These are phyloP conservation scores for Smittia aterrima DNA, from an alignment of 2,888 invertebrate genomes.

Conservation along the genomic window DNA sequence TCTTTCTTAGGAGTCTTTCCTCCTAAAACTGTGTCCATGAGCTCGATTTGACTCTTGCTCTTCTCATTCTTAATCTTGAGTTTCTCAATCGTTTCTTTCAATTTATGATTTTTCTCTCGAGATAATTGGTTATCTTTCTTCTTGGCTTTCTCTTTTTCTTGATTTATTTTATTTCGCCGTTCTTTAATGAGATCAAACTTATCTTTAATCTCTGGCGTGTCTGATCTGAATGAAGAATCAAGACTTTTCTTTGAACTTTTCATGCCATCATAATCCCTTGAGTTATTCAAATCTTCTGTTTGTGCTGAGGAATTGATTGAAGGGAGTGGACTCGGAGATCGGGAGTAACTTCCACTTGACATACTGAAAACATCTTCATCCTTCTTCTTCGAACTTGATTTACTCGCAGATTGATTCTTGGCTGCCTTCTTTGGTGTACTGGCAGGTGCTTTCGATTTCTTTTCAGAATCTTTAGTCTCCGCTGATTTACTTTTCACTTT, in stretches of 20 bases:
- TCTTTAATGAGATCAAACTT: conserved; percentile 65
- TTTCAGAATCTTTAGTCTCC: conserved; percentile 43
- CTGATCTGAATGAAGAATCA: conserved; percentile 38
- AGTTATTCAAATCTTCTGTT: conserved; percentile 42
- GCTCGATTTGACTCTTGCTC: conserved; percentile 42
- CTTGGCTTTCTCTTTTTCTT: conserved; percentile 30
- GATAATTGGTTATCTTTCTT: conserved; percentile 25
- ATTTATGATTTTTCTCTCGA: conserved; percentile 56
- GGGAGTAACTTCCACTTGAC: conserved; percentile 47
- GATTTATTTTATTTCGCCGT: conserved; percentile 55
- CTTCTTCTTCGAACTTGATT: conserved; percentile 44
- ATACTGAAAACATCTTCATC: conserved; percentile 48
- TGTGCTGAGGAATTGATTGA: conserved; percentile 43
- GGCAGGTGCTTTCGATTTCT: not conserved
- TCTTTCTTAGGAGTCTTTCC: conserved; percentile 43
- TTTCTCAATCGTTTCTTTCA: conserved; percentile 63
- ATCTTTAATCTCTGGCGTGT: conserved; percentile 53
- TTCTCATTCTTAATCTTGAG: conserved; percentile 57
- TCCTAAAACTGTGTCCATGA: conserved; percentile 44
- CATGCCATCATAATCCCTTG: not conserved
- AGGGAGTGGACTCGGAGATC: conserved; percentile 44
- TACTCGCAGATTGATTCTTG: conserved; percentile 42
- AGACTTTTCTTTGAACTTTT: conserved; percentile 15
- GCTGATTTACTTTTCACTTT: conserved; percentile 45
- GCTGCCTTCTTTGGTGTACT: conserved; percentile 44